phyloP scores from a whole-genome alignment of 2,888 invertebrate species.

The Cynaeus angustus region DNA sequence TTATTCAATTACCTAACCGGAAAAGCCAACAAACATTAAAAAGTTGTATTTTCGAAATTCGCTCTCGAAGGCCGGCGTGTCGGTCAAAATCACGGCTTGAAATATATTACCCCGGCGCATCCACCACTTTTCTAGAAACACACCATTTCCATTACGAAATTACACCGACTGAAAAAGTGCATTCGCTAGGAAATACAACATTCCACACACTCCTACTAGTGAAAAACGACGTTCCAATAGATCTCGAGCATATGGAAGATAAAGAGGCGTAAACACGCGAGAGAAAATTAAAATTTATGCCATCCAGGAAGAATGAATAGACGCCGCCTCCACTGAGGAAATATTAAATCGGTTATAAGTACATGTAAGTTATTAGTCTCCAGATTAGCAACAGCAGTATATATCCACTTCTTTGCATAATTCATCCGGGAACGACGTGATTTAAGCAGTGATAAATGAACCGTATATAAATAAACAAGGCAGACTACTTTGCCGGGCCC shows the following conservation, averaged over 20 bases:
- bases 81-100: not conserved
- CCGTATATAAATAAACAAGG: conserved; percentile 41
- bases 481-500: conserved; percentile 7
- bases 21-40: not conserved
- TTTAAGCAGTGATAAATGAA: conserved; percentile 40
- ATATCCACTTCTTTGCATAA: conserved; percentile 28
- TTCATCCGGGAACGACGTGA: conserved; percentile 34
- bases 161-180: not conserved
- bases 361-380: conserved; percentile 42
- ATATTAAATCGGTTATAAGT: conserved; percentile 58
- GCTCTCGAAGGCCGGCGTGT: too few species aligned
- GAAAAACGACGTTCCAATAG: conserved; percentile 8
- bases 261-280: conserved; percentile 7
- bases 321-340: conserved; percentile 52
- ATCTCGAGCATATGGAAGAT: conserved; percentile 20
- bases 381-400: conserved; percentile 8
- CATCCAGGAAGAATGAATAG: conserved; percentile 55
- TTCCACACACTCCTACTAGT: not conserved
- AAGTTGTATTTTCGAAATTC: too few species aligned
- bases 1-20: not conserved
- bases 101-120: conserved; percentile 4
- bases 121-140: not conserved
- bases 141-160: conserved; percentile 3
- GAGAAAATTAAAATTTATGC: conserved; percentile 29
- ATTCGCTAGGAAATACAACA: conserved; percentile 21